Conservation (phyloP, 37 sponge, comb jelly and placozoan species). For the Eunapius fragilis region DNA sequence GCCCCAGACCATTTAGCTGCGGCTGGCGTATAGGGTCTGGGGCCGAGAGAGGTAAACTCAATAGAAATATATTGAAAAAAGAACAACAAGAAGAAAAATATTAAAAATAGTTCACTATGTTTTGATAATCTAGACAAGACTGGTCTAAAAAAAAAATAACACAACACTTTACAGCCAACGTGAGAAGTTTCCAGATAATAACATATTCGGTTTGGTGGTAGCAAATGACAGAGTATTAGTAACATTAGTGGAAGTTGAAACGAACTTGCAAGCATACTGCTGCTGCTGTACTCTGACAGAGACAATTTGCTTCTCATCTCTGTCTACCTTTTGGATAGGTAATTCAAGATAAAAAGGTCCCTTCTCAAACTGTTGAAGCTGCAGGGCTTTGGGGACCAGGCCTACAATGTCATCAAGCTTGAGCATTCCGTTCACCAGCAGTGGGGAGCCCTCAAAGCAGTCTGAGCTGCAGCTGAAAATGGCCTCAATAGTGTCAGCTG, state of each 20-base stretch:
- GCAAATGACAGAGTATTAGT: neutral
- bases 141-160: neutral
- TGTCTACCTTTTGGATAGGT: constrained; percentile 62
- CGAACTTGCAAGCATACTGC: neutral
- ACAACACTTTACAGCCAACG: neutral
- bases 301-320: neutral
- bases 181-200: constrained; percentile 9
- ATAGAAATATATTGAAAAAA: no score
- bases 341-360: constrained; percentile 64
- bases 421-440: constrained; percentile 5
- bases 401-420: constrained; percentile 1
- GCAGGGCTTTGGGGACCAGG: constrained; percentile 43
- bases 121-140: neutral
- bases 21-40: no score
- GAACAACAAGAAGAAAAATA: neutral
- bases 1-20: no score
- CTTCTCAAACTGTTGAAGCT: constrained; percentile 36
- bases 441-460: neutral
- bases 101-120: neutral
- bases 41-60: no score
- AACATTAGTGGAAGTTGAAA: neutral
- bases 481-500: neutral
- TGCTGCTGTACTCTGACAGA: neutral
- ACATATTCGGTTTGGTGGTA: neutral
- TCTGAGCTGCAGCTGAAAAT: constrained; percentile 12